These are phyloP conservation scores for Eubasilissa regina DNA, from an alignment of 1,140 invertebrate species.

Conservation along the genomic window DNA sequence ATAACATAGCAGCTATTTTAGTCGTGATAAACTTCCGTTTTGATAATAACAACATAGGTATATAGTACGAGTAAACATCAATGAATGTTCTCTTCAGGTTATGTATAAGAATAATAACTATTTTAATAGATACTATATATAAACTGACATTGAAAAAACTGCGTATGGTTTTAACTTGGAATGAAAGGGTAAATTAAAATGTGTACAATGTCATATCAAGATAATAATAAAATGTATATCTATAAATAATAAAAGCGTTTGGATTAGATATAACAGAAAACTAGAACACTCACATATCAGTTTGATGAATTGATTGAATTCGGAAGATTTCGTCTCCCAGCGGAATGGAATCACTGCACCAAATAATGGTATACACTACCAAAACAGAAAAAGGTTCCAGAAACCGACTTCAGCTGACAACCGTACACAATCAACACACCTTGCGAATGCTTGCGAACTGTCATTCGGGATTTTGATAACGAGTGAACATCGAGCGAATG, in stretches of 20 bases:
- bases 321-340: not conserved
- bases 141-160: not conserved
- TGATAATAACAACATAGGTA: too few relatives aligned
- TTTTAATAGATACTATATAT: too few relatives aligned
- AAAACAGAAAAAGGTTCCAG: slow-evolving; percentile 6
- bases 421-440: not conserved
- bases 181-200: slow-evolving; percentile 3
- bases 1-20: too few relatives aligned
- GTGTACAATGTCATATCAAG: not conserved
- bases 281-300: slow-evolving; percentile 11
- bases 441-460: slow-evolving; percentile 10
- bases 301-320: not conserved
- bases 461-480: slow-evolving; percentile 34
- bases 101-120: too few relatives aligned
- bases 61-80: too few relatives aligned
- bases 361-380: not conserved
- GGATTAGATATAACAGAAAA: not conserved
- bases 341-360: not conserved
- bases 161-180: not conserved
- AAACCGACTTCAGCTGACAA: not conserved
- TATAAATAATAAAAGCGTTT: slow-evolving; percentile 16
- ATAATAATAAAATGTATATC: slow-evolving; percentile 21
- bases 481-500: slow-evolving; percentile 35
- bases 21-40: too few relatives aligned
- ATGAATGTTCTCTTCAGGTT: too few relatives aligned